These are phyloP conservation scores for Melanogrammus aeglefinus DNA, from an alignment of 2,797 vertebrate genomes.

Conservation along the genomic window DNA sequence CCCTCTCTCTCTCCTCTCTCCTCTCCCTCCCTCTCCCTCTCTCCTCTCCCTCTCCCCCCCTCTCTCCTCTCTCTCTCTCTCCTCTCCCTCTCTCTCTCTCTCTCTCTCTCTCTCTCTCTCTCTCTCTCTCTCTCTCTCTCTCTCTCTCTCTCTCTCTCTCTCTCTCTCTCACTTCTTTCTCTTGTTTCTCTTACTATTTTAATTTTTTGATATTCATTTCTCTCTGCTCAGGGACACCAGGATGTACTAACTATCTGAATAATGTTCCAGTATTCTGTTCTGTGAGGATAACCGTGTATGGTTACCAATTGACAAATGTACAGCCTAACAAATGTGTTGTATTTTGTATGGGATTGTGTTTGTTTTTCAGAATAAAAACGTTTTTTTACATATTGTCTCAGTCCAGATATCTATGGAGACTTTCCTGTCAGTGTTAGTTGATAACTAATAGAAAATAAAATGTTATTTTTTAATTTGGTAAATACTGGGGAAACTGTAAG, in stretches of 20 bases:
- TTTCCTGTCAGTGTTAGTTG: slow-evolving; percentile 62
- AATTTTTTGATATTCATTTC: slow-evolving; percentile 49
- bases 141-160: slow-evolving; percentile 27
- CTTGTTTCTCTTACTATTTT: slow-evolving; percentile 16
- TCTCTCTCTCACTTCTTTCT: slow-evolving; percentile 16
- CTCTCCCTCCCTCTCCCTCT: slow-evolving; percentile 22
- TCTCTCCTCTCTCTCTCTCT: slow-evolving; percentile 23
- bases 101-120: slow-evolving; percentile 27
- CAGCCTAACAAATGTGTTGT: background rate
- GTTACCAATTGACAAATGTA: background rate
- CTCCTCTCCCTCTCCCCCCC: slow-evolving; percentile 23
- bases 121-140: slow-evolving; percentile 28
- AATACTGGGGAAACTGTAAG: background rate
- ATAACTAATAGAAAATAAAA: slow-evolving; percentile 62
- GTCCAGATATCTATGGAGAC: background rate
- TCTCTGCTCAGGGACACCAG: slow-evolving; percentile 90
- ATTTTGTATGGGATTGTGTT: background rate
- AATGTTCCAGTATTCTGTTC: background rate
- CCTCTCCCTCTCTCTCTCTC: slow-evolving; percentile 18
- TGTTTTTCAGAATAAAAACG: background rate
- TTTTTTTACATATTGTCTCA: background rate
- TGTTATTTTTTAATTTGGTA: slow-evolving; percentile 40
- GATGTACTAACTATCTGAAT: slow-evolving; percentile 44
- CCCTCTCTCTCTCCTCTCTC: slow-evolving; percentile 8
- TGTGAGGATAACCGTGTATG: background rate